Conservation (phyloP, 2,113 vertebrate species). For the Gorsachius goisagi region DNA sequence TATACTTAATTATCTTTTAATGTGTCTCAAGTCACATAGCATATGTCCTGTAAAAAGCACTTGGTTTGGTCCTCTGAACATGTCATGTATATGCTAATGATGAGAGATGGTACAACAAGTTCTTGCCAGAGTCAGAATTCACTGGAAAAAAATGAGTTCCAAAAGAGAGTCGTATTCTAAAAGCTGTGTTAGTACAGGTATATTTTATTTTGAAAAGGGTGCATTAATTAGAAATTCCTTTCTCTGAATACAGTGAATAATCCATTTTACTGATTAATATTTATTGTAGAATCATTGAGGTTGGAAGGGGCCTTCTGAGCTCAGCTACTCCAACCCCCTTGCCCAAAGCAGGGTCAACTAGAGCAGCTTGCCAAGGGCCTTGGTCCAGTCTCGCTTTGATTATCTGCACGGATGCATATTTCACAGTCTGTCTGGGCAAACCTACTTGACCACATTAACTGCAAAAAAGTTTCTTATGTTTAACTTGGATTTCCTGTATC, state of each 20-base stretch:
- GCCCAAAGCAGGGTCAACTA: background rate
- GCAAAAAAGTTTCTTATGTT: background rate
- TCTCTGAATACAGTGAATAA: background rate
- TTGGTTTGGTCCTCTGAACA: slow-evolving; percentile 36
- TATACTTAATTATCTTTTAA: slow-evolving; percentile 53
- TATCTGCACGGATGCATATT: background rate
- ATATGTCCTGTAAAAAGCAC: slow-evolving; percentile 41
- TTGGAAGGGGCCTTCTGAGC: background rate
- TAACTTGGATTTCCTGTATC: background rate
- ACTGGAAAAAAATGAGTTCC: background rate
- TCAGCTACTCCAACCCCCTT: background rate
- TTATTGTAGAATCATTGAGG: background rate
- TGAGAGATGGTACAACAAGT: slow-evolving; percentile 40
- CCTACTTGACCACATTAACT: background rate
- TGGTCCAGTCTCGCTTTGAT: background rate
- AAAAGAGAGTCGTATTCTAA: background rate
- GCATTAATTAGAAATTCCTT: background rate
- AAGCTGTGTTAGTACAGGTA: background rate
- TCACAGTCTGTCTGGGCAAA: background rate
- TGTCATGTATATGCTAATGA: slow-evolving; percentile 42
- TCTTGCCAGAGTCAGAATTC: background rate
- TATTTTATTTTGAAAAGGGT: background rate
- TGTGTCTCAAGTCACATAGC: slow-evolving; percentile 29
- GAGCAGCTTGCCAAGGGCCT: background rate
- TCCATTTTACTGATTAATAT: background rate